Percentiles rank a stretch among this genome's conserved stretches.
These are phyloP conservation scores for Triops cancriformis DNA, from an alignment of 1,140 invertebrate genomes.

Conservation along the genomic window DNA sequence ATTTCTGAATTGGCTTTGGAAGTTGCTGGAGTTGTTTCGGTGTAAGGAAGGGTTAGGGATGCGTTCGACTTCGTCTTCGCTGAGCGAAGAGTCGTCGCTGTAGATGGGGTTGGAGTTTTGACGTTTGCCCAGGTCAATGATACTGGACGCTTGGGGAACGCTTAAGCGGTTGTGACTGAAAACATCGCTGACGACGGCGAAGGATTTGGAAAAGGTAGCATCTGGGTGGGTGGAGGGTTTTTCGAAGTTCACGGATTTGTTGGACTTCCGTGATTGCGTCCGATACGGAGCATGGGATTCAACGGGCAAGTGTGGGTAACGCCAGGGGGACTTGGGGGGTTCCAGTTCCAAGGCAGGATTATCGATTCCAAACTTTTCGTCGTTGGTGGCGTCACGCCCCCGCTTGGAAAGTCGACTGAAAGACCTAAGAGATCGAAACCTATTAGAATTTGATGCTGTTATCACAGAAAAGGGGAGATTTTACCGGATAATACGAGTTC, in stretches of 20 bases:
- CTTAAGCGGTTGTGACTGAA: background rate
- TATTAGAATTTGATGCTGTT: conserved; percentile 3
- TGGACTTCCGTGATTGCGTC: conserved; percentile 34
- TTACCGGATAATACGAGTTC: conserved; percentile 52
- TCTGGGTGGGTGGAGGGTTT: conserved; percentile 17
- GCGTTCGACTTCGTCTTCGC: conserved; percentile 14
- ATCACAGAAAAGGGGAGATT: conserved; percentile 14
- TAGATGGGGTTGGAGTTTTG: background rate
- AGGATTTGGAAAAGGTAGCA: conserved; percentile 7
- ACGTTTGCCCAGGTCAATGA: background rate
- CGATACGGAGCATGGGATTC: conserved; percentile 16
- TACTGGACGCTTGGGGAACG: conserved; percentile 7
- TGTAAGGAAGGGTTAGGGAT: background rate
- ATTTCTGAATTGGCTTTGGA: background rate
- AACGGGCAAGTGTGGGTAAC: conserved; percentile 32
- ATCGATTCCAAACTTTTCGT: conserved; percentile 39
- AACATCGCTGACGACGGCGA: background rate
- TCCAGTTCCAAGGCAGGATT: conserved; percentile 52
- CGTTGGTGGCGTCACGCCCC: conserved; percentile 36
- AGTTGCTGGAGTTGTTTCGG: conserved; percentile 13
- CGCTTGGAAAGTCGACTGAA: conserved; percentile 49
- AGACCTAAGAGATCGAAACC: conserved; percentile 29
- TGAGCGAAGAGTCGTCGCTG: conserved; percentile 17
- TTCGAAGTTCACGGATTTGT: conserved; percentile 33
- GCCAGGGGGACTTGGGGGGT: conserved; percentile 49